Evolutionary conservation across 1,140 invertebrate genomes (phyloP), one percentile per base, ranked within the genome.

Genomic region (Zaprionus camerounensis): DNA sequence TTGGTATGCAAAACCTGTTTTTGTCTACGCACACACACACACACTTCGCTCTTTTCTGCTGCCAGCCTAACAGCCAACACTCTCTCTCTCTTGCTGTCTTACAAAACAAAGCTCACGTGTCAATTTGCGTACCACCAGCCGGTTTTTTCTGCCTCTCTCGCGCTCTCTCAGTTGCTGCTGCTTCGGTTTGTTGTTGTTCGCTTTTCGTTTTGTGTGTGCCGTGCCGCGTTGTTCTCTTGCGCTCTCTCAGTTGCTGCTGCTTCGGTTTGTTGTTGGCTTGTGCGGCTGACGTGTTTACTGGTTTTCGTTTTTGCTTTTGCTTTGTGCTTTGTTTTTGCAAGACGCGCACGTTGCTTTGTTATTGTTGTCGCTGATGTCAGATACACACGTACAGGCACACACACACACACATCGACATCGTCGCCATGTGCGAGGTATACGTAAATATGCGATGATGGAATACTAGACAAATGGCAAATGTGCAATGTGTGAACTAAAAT

Each of bases 361-460:
- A 84, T 84, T 84, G 81, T 84, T 84, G 78, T 84, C 81, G 81
- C 81, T 84, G 81, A 84, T 84, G 81, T 84, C 81, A 84, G 81
- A 73, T 82, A 73, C 76, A 28, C 70, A 80, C 51, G 72, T 38
- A 82, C 67, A 61, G 5, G 26, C 53, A 68, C 22, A 63, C 24
- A 46, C 41, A 46, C 41, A 62, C 31, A 63, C 31, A 26, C 24
- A 20, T 7, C 5, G 5, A 56, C 51, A 5, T 26, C 26, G 46
- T 24, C 46, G 46, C 20, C 46, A 51, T 51, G 46, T 51, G 46
- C 57, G 38, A 56, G 34, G 26, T 75, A n/a, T 44, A 34, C 53
- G 20, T 65, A 58, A 44, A 13, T 76, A 31, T 58, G 7, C 12
- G 64, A 70, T 65, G 68, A 64, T 71, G 68, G 65, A 71, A 65